These are phyloP conservation scores for Epizoanthus stellaris DNA, from an alignment of 92 coral and sea anemone genomes.

Conservation along the genomic window DNA sequence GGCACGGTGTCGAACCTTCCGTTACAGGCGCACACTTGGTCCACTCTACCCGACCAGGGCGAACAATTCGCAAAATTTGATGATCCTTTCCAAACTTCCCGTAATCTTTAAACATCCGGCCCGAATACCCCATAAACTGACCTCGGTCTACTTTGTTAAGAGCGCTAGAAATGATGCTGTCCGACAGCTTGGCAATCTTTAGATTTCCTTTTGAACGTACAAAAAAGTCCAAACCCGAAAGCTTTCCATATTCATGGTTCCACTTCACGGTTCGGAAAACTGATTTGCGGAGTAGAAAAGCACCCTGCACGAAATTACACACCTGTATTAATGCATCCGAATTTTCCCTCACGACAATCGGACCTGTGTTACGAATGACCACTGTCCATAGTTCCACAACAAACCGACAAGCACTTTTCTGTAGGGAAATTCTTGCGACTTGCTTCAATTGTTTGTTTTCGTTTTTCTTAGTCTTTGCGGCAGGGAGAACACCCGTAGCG, in stretches of 20 bases:
- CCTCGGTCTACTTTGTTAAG: slow-evolving; percentile 27
- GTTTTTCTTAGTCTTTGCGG: not conserved
- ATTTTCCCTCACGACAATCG: slow-evolving; percentile 6
- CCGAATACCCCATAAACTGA: slow-evolving; percentile 6
- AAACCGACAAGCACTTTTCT: slow-evolving; percentile 28
- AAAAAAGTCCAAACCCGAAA: slow-evolving; percentile 19
- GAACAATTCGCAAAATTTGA: slow-evolving; percentile 24
- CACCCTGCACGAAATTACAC: slow-evolving; percentile 24
- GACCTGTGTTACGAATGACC: slow-evolving; percentile 30
- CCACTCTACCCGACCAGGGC: slow-evolving; percentile 26
- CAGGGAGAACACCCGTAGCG: slow-evolving; percentile 21
- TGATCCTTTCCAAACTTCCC: slow-evolving; percentile 36
- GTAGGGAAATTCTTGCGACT: not conserved
- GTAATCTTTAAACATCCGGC: slow-evolving; percentile 31
- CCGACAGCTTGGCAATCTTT: slow-evolving; percentile 40
- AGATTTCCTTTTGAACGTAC: slow-evolving; percentile 40
- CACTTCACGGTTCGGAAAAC: slow-evolving; percentile 10
- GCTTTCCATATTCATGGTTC: slow-evolving; percentile 39
- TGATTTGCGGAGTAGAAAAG: slow-evolving; percentile 24
- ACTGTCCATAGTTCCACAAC: slow-evolving; percentile 24
- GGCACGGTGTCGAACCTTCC: slow-evolving; percentile 14
- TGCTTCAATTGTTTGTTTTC: not conserved
- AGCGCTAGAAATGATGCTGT: slow-evolving; percentile 2
- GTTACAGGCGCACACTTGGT: slow-evolving; percentile 31
- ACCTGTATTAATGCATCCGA: slow-evolving; percentile 18